Evolutionary conservation across 2,113 vertebrate species (phyloP), one percentile per base, ranked within the genome.

Genomic region (Phoenicopterus ruber): DNA sequence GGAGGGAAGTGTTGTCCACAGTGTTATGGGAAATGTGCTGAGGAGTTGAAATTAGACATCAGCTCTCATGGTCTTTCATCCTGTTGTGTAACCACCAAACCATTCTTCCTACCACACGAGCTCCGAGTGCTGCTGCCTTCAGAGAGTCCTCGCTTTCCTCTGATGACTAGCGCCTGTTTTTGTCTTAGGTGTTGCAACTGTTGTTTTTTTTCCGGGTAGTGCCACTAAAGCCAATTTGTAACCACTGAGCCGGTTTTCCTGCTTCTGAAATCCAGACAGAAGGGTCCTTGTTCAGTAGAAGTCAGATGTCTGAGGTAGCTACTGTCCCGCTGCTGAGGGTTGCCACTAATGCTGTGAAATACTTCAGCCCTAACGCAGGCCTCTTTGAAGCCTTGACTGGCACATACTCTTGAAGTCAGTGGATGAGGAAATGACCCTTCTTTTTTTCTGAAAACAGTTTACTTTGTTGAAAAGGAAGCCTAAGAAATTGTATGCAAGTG

Each of bases 31-130:
- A 97, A 97, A 91, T 55, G 42, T 88, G 74, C 94, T 88, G 58
- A 93, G 66, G 38, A 88, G 38, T 82, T 0, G 4, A 91, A 95
- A 91, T 86, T 46, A 83, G 42, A 84, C 74, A 93, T 87, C 19
- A 42, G 62, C 79, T 93, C 42, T 80, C 71, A 15, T 70, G 82
- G 10, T 85, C 46, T 91, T 79, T 85, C 82, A 73, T 93, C 84
- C 78, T 85, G 83, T 86, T 80, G 67, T 90, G 82, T 92, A 93
- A 93, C 86, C 89, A 94, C 66, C 66, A 93, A 95, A 94, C 89
- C 82, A 74, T 88, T 74, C 78, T 86, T 86, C 84, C 84, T 50
- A 82, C 93, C 89, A 59, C 82, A 78, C 1, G 1, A 85, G 42
- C 67, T 70, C 24, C 1, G 2, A 49, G 66, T 31, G 44, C 83